phyloP scores from a whole-genome alignment of 2,888 invertebrate genomes.

The Drosophila putrida region DNA sequence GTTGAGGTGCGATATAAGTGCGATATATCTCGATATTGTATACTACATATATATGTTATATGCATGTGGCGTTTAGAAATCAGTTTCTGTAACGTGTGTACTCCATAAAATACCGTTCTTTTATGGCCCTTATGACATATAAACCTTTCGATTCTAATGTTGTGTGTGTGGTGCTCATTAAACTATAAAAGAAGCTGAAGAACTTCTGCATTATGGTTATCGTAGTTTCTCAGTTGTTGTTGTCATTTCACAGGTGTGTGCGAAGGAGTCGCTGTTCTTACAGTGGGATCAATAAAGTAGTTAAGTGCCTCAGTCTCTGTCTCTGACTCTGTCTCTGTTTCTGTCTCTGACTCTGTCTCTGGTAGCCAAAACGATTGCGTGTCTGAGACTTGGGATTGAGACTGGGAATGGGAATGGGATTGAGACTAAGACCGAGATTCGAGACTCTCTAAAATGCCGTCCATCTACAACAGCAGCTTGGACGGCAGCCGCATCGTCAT shows the following conservation, averaged over 20 bases:
- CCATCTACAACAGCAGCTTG: slow-evolving; percentile 53
- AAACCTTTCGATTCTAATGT: slow-evolving; percentile 55
- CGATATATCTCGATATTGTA: slow-evolving; percentile 34
- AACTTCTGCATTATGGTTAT: slow-evolving; percentile 42
- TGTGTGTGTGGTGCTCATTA: slow-evolving; percentile 54
- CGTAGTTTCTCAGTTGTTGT: slow-evolving; percentile 30
- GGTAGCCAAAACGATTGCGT: slow-evolving; percentile 2
- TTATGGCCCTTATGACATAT: slow-evolving; percentile 63
- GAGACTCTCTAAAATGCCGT: slow-evolving; percentile 51
- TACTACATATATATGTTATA: slow-evolving; percentile 1
- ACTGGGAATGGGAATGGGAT: slow-evolving; percentile 8
- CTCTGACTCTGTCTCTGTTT: not conserved
- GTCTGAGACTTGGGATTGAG: slow-evolving; percentile 1
- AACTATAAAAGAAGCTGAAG: slow-evolving; percentile 66
- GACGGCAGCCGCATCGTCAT: slow-evolving; percentile 66
- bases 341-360: slow-evolving; percentile 72
- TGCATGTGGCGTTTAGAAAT: slow-evolving; percentile 73
- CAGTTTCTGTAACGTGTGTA: slow-evolving; percentile 40
- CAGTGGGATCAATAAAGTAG: slow-evolving; percentile 72
- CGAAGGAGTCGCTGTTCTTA: slow-evolving; percentile 57
- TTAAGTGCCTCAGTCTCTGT: slow-evolving; percentile 63
- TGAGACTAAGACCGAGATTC: not conserved
- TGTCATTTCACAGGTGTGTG: slow-evolving; percentile 76
- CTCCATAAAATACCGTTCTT: slow-evolving; percentile 70
- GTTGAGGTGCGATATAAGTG: slow-evolving; percentile 65